Evolutionary conservation across 1,140 invertebrate genomes (phyloP), one percentile per base, ranked within the genome.

Genomic region (Thaumatotibia leucotreta): DNA sequence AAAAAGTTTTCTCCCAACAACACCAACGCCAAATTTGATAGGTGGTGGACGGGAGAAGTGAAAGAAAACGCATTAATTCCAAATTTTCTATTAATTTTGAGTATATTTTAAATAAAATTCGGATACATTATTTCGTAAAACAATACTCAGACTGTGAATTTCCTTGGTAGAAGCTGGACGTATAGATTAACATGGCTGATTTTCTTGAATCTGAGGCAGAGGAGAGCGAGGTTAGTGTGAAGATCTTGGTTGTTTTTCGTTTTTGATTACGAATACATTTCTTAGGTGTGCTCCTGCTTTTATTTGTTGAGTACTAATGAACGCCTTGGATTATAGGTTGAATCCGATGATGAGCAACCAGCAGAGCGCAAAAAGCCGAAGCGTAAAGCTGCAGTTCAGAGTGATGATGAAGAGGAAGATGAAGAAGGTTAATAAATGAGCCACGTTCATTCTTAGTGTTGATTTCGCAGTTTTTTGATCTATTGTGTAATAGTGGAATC

Each of bases 201-300:
- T 97, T 96, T 87, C 84, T 97, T 58, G 95, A 96, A 70, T 95
- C 95, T 0, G 96, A 97, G 86, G 96, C 96, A 1, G 96, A 96
- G 78, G 96, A 96, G 85, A 96, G 94, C 83, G 95, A 96, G 93
- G 95, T 95, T 92, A 93, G 91, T 92, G 72, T 27, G 73, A 74
- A 71, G 62, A 62, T 63, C 62, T 69, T 61, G 74, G 69, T 76
- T 79, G 70, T 72, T 45, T 69, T 75, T 67, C 61, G 39, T 67
- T 52, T 74, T 74, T 73, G 75, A 82, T 77, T 82, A 78, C 76
- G 76, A 68, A 63, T 70, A 67, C 54, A 27, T 29, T 72, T 68
- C 50, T 8, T 31, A 62, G 33, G 11, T 22, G 70, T 65, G 33
- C 64, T 61, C 33, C 14, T 69, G 23, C 20, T 61, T 24, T 33